phyloP scores from a whole-genome alignment of 2,113 vertebrate species.

The Apus apus region DNA sequence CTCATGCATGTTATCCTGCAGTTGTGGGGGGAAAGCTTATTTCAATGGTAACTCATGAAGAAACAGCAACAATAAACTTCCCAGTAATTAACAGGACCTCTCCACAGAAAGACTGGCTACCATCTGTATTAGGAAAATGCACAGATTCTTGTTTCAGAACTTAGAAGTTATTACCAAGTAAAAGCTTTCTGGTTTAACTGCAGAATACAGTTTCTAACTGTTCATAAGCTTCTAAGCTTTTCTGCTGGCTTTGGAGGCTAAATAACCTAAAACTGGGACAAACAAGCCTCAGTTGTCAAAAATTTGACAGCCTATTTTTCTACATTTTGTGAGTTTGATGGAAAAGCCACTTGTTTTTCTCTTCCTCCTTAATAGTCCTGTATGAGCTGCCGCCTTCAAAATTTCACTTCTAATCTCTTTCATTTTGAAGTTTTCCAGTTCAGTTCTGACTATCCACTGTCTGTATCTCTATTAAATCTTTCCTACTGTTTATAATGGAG shows the following conservation, averaged over 20 bases:
- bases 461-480: slow-evolving; percentile 53
- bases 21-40: neutral
- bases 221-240: slow-evolving; percentile 29
- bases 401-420: slow-evolving; percentile 49
- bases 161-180: neutral
- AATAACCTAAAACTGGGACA: slow-evolving; percentile 51
- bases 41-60: neutral
- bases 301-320: slow-evolving; percentile 41
- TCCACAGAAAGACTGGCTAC: neutral
- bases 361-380: slow-evolving; percentile 1
- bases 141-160: neutral
- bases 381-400: slow-evolving; percentile 25
- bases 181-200: neutral
- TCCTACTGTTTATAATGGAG: slow-evolving; percentile 30
- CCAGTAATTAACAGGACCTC: neutral
- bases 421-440: slow-evolving; percentile 23
- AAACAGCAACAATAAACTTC: neutral
- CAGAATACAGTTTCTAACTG: slow-evolving; percentile 25
- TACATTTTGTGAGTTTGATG: slow-evolving; percentile 46
- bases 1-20: neutral
- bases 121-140: neutral
- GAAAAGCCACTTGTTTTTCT: slow-evolving; percentile 38
- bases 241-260: slow-evolving; percentile 31
- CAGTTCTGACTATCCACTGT: neutral
- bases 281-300: slow-evolving; percentile 46